A percentile compares a stretch with the other conserved stretches of the same genome.
These are phyloP conservation scores for Echeneis naucrates DNA, from an alignment of 2,797 vertebrate genomes.

Conservation along the genomic window DNA sequence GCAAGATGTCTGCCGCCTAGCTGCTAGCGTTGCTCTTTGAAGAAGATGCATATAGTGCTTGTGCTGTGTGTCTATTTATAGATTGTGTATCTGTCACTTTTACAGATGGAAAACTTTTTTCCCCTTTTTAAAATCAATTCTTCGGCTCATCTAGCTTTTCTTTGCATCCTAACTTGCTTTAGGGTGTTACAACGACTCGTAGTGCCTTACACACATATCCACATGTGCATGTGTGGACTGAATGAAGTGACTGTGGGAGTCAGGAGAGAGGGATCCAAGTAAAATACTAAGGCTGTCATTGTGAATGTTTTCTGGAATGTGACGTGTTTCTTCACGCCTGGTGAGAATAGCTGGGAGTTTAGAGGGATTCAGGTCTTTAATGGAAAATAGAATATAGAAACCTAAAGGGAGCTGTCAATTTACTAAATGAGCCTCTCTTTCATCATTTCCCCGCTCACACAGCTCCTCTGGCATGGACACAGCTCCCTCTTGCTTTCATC, in stretches of 20 bases:
- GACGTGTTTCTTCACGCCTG: slow-evolving; percentile 57
- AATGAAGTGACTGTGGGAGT: slow-evolving; percentile 56
- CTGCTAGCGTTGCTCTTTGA: slow-evolving; percentile 6
- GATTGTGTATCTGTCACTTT: background rate
- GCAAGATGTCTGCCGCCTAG: slow-evolving; percentile 42
- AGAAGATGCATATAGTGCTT: background rate
- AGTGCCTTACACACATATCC: slow-evolving; percentile 30
- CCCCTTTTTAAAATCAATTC: no score
- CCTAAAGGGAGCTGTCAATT: slow-evolving; percentile 76
- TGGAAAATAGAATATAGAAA: slow-evolving; percentile 65
- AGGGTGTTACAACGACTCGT: slow-evolving; percentile 10
- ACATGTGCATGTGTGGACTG: slow-evolving; percentile 37
- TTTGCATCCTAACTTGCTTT: slow-evolving; percentile 24
- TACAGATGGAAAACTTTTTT: background rate
- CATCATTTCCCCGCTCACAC: slow-evolving; percentile 68
- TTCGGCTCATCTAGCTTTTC: slow-evolving; percentile 6
- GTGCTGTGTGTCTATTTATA: background rate
- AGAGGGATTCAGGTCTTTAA: slow-evolving; percentile 58
- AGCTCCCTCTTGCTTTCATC: slow-evolving; percentile 73
- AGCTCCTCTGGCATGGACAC: slow-evolving; percentile 68
- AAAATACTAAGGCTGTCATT: slow-evolving; percentile 55
- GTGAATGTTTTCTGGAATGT: slow-evolving; percentile 61
- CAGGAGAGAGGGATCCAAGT: slow-evolving; percentile 40
- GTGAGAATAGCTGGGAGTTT: slow-evolving; percentile 52
- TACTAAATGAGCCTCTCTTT: slow-evolving; percentile 76